These are phyloP conservation scores for Hippocampus barbouri DNA, from an alignment of 2,113 vertebrate species.

Conservation along the genomic window DNA sequence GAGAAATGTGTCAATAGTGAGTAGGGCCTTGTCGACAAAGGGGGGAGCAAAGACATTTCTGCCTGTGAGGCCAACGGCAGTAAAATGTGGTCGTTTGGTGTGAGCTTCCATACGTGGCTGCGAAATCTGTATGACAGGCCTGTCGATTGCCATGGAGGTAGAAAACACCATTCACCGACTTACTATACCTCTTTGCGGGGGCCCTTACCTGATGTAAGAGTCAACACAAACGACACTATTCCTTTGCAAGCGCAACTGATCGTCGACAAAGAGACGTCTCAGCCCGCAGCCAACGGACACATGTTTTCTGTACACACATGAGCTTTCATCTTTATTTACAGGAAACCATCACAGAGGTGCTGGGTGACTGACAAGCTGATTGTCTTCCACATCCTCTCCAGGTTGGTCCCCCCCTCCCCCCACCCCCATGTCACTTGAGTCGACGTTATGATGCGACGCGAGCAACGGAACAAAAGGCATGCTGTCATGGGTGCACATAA, in stretches of 20 bases:
- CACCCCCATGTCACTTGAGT: constrained; percentile 23
- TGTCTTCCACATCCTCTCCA: constrained; percentile 12
- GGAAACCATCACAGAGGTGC: constrained; percentile 9
- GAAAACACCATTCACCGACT: constrained; percentile 11
- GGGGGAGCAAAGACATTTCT: neutral
- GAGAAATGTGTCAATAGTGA: neutral
- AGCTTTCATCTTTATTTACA: constrained; percentile 28
- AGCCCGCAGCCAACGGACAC: constrained; percentile 2
- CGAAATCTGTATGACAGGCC: constrained; percentile 41
- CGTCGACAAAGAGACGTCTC: constrained; percentile 19
- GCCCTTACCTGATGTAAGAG: constrained; percentile 21
- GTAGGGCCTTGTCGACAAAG: neutral
- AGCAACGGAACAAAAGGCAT: constrained; percentile 40
- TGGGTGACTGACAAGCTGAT: constrained; percentile 29
- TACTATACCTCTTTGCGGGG: neutral
- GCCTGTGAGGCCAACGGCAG: neutral
- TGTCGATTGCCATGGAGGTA: constrained; percentile 23
- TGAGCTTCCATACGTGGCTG: constrained; percentile 36
- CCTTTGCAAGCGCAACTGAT: constrained; percentile 18
- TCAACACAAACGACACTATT: constrained; percentile 11
- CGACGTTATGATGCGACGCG: constrained; percentile 41
- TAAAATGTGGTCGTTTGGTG: constrained; percentile 18
- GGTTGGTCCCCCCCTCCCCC: neutral
- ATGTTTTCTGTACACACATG: constrained; percentile 7
- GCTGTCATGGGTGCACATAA: constrained; percentile 42